phyloP scores from a whole-genome alignment of 2,113 vertebrate genomes.

The Myxocyprinus asiaticus region DNA sequence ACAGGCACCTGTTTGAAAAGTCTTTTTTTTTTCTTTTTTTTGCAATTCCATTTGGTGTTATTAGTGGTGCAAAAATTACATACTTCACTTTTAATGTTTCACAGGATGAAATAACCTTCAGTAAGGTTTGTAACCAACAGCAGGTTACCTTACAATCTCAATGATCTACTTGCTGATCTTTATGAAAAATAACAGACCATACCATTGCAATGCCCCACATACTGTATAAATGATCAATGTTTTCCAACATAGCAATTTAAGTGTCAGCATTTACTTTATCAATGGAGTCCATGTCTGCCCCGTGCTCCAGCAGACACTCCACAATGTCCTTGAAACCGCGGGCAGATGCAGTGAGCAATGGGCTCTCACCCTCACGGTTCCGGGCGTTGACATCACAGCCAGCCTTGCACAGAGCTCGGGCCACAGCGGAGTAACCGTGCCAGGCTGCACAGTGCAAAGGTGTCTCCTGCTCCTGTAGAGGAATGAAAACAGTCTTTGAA shows the following conservation, averaged over 20 bases:
- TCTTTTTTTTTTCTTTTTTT: not conserved
- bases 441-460: constrained; percentile 95
- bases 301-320: constrained; percentile 87
- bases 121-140: too few species aligned
- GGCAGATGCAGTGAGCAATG: constrained; percentile 90
- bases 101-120: too few species aligned
- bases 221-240: too few species aligned
- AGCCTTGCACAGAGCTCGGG: constrained; percentile 84
- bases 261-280: constrained; percentile 83
- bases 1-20: not conserved
- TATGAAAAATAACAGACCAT: too few species aligned
- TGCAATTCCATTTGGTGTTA: too few species aligned
- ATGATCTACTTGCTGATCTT: too few species aligned
- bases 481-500: not conserved
- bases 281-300: constrained; percentile 82
- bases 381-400: constrained; percentile 84
- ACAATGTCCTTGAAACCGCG: constrained; percentile 95
- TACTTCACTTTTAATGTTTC: too few species aligned
- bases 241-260: not conserved
- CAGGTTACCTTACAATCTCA: too few species aligned
- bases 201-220: too few species aligned
- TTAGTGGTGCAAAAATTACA: too few species aligned
- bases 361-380: constrained; percentile 92
- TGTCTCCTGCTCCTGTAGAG: constrained; percentile 90
- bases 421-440: constrained; percentile 92